phyloP scores from a whole-genome alignment of 1,140 invertebrate species.

The Gonioctena quinquepunctata region DNA sequence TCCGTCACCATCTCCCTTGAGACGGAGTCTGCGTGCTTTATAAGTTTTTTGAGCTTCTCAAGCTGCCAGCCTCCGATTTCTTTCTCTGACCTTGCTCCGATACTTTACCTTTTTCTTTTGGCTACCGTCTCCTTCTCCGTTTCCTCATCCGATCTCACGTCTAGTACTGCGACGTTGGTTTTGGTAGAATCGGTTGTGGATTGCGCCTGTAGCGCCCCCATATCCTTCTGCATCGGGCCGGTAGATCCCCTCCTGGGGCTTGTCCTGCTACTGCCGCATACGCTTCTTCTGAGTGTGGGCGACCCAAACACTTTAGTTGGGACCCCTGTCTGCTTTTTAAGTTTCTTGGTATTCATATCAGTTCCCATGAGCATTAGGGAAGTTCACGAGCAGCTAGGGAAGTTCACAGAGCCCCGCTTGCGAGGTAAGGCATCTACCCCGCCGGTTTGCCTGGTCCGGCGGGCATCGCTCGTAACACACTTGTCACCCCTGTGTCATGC shows the following conservation, averaged over 20 bases:
- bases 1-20: background rate
- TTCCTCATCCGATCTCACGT: background rate
- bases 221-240: too few species aligned
- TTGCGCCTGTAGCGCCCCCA: background rate
- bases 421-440: too few species aligned
- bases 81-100: background rate
- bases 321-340: background rate
- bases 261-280: background rate
- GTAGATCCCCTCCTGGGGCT: too few species aligned
- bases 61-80: background rate
- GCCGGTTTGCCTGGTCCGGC: too few species aligned
- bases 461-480: too few species aligned
- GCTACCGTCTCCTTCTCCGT: background rate
- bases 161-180: background rate
- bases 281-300: background rate
- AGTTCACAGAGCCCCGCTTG: too few species aligned
- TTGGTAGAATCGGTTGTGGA: background rate
- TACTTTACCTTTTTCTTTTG: background rate
- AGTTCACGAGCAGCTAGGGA: too few species aligned
- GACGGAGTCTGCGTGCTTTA: background rate
- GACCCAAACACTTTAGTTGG: background rate
- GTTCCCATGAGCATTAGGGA: background rate
- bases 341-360: background rate
- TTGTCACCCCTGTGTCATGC: too few species aligned
- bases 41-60: background rate